Conservation (phyloP, 2,888 invertebrate species). For the Xestia ashworthii region DNA sequence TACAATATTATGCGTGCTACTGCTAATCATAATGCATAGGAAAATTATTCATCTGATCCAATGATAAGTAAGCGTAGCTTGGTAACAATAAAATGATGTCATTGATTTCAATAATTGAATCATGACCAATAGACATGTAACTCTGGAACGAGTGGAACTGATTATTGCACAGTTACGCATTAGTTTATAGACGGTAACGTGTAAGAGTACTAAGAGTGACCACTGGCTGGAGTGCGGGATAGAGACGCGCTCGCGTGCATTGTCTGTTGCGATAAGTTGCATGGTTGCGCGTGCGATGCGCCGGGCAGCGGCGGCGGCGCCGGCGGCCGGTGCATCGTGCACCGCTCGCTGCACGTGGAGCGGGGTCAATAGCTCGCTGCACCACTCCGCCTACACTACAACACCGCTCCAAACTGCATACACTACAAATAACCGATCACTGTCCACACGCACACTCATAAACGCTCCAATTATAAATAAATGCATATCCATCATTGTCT, state of each 20-base stretch:
- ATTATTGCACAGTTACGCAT: slow-evolving; percentile 45
- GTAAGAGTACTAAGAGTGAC: slow-evolving; percentile 33
- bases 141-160: slow-evolving; percentile 36
- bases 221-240: slow-evolving; percentile 13
- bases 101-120: slow-evolving; percentile 59
- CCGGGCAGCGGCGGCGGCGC: slow-evolving; percentile 48
- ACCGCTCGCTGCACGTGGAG: slow-evolving; percentile 78
- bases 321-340: slow-evolving; percentile 66
- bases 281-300: slow-evolving; percentile 50
- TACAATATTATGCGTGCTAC: slow-evolving; percentile 8
- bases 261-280: slow-evolving; percentile 59
- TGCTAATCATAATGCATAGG: slow-evolving; percentile 29
- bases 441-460: slow-evolving; percentile 62
- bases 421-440: slow-evolving; percentile 68
- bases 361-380: slow-evolving; percentile 84
- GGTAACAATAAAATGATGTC: slow-evolving; percentile 60
- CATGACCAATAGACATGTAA: slow-evolving; percentile 44
- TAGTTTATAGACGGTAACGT: slow-evolving; percentile 11
- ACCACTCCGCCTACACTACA: slow-evolving; percentile 69
- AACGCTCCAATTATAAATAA: slow-evolving; percentile 53
- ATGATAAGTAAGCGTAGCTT: slow-evolving; percentile 26
- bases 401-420: slow-evolving; percentile 59
- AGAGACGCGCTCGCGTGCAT: slow-evolving; percentile 26
- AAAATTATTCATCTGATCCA: slow-evolving; percentile 43
- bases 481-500: slow-evolving; percentile 43